These are phyloP conservation scores for Chanos chanos DNA, from an alignment of 2,797 vertebrate genomes.

Conservation along the genomic window DNA sequence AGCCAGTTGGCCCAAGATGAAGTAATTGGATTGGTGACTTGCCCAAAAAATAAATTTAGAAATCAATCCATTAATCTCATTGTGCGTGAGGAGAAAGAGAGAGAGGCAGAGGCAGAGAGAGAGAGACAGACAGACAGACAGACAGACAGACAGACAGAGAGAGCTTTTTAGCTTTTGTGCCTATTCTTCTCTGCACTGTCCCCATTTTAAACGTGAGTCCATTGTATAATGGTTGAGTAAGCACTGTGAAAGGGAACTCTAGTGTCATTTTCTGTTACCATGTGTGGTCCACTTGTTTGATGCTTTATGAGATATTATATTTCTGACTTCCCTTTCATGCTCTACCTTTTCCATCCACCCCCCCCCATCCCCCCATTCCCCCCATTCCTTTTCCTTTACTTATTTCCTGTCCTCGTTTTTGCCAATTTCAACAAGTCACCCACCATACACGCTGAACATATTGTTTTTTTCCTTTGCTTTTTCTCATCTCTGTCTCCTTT, in stretches of 20 bases:
- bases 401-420: too few species aligned
- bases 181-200: not conserved
- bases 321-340: too few species aligned
- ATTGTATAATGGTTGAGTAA: conserved; percentile 27
- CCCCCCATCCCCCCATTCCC: too few species aligned
- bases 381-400: too few species aligned
- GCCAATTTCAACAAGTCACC: too few species aligned
- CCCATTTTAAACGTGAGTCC: conserved; percentile 11
- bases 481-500: too few species aligned
- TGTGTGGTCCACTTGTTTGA: conserved; percentile 13
- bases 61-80: conserved; percentile 68
- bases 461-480: too few species aligned
- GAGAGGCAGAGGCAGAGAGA: conserved; percentile 19
- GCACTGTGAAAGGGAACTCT: not conserved
- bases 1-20: conserved; percentile 17
- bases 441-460: too few species aligned
- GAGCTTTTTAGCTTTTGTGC: conserved; percentile 30
- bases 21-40: conserved; percentile 64
- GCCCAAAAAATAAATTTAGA: conserved; percentile 63
- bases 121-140: conserved; percentile 26
- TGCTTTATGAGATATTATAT: conserved; percentile 5
- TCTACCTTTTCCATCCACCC: too few species aligned
- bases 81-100: conserved; percentile 48
- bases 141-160: conserved; percentile 37
- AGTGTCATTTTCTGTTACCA: conserved; percentile 16